Conservation (phyloP, 2,113 vertebrate genomes). For the Polyodon spathula region DNA sequence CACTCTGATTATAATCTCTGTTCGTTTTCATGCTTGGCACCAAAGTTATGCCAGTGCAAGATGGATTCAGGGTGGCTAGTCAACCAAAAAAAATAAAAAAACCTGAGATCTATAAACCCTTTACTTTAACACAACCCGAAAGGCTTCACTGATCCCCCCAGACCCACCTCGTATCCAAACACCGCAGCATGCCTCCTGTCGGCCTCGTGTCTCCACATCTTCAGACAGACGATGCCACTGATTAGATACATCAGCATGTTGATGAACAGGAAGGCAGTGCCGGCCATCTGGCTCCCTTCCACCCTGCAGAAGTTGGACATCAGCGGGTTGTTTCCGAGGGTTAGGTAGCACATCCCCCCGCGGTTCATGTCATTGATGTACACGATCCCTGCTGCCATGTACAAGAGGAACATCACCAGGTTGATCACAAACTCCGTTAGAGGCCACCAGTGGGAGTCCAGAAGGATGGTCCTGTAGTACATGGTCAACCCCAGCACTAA, state of each 20-base stretch:
- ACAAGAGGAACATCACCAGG: constrained; percentile 52
- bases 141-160: background rate
- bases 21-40: too few species aligned
- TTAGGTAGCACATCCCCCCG: constrained; percentile 58
- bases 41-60: too few species aligned
- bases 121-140: background rate
- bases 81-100: background rate
- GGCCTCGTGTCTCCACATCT: constrained; percentile 51
- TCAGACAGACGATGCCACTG: constrained; percentile 50
- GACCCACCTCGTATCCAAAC: constrained; percentile 23
- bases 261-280: constrained; percentile 59
- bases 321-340: constrained; percentile 49
- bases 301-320: constrained; percentile 43
- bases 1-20: too few species aligned
- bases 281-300: constrained; percentile 64
- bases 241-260: constrained; percentile 46
- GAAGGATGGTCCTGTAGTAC: constrained; percentile 62
- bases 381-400: constrained; percentile 58
- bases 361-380: constrained; percentile 62
- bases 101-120: background rate
- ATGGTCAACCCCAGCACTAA: constrained; percentile 39
- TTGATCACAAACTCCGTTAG: constrained; percentile 58
- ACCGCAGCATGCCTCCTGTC: constrained; percentile 14
- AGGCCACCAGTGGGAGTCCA: constrained; percentile 65
- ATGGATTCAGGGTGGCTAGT: too few species aligned